Base-by-base conservation (phyloP, 1,140 invertebrate species). In the Sipha flava region DNA sequence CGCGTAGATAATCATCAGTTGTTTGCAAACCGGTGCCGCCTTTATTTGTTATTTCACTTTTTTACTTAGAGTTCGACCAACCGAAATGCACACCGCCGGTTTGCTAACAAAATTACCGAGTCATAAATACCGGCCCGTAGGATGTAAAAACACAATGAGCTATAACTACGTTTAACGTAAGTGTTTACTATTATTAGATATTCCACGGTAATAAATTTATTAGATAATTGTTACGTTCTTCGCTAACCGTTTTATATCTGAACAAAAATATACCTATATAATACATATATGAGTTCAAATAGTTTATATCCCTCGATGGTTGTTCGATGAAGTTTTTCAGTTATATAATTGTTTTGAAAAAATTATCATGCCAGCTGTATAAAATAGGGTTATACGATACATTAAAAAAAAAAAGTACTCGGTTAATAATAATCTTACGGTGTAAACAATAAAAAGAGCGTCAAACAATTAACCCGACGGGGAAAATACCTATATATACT, bases 21-120 rank as follows among this genome's bases (percentile, higher is more conserved):
- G 68, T 72, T 72, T 26, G 6, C 45, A 72, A 72, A 72, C 45
- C 45, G 68, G 45, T 72, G 68, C 68, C 45, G 26, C 45, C 45
- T 29, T 26, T 70, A 21, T 72, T 72, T 72, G 18, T 72, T 72
- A 10, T 49, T 47, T 70, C 34, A 26, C 23, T 70, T 70, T 45
- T 43, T 70, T 45, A 43, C 6, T 40, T 57, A 26, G 54, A 57
- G 54, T 57, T 26, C 16, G 23, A 57, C n/a, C 18, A 62, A 62
- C 59, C 59, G 9, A 37, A 62, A 62, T 18, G 16, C 26, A 57
- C 29, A 34, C 7, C 29, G 34, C 21, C 18, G 7, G 21, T 54
- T 29, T 62, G 59, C 59, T 18, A 62, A 21, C 31, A 37, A 62
- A 62, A 62, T n/a, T n/a, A 62, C 21, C 29, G 16, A 62, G 57